Evolutionary conservation across 1,140 invertebrate genomes (phyloP), one percentile per base, ranked within the genome.

Genomic region (Rhyacophila brunnea): DNA sequence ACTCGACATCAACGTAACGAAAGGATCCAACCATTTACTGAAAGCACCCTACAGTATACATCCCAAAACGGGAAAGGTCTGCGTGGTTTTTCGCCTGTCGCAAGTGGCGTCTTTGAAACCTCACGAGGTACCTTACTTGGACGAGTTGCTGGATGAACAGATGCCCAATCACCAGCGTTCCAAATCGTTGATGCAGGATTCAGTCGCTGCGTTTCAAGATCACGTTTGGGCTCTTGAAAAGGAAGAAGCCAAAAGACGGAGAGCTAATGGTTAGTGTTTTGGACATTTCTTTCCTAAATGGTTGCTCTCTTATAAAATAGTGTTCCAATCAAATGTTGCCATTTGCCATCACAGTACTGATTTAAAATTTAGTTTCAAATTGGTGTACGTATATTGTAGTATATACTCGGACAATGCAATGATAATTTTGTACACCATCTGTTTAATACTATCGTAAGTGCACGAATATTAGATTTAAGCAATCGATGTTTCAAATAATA

Each of bases 1-100:
- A 44, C 78, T 99, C 9, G 97, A 99, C 80, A 90, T 96, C 14
- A 93, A 98, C 77, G 96, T 99, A 6, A 92, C 92, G 14, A 96
- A 93, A 81, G 94, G 94, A 0, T 79, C 97, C 28, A 98, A 99
- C 75, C 98, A 99, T 81, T 88, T 99, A 61, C 77, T 99, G 0
- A 99, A 99, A 77, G 89, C 93, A 44, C 97, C 97, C 2, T 99
- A 99, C 74, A 98, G 94, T 80, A 85, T 99, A 58, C 97, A 99
- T 82, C 97, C 98, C 1, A 97, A 98, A 77, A 99, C 96, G 35
- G 95, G 95, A 1, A 89, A 94, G 76, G 85, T 98, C 14, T 96
- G 93, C 72, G 84, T 98, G 5, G 74, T 73, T 17, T 78, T 79
- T 49, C 73, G 74, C 55, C 70, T 74, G n/a, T 66, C 62, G 17